A percentile compares a stretch with the other conserved stretches of the same genome.
Evolutionary conservation across 2,888 invertebrate genomes (phyloP).

Genomic region (Hydrotaea cyrtoneurina): DNA sequence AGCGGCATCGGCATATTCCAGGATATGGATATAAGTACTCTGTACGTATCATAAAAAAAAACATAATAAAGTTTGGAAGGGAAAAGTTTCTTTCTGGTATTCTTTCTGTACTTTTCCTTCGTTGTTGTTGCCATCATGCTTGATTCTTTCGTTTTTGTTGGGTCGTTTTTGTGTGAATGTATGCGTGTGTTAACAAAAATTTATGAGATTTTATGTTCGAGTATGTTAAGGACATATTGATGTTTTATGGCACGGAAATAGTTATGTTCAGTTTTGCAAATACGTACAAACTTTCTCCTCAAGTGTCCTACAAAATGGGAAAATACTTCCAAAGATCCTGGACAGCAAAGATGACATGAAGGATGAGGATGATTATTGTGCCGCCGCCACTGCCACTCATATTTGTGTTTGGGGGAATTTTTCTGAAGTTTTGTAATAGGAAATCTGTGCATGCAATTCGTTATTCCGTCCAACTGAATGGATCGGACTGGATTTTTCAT

Average conservation of each 20-base stretch:
- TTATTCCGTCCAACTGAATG: not conserved
- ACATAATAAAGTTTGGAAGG: constrained; percentile 22
- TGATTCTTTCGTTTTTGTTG: not conserved
- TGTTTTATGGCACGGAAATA: constrained; percentile 64
- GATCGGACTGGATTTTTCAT: too few relatives aligned
- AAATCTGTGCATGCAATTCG: not conserved
- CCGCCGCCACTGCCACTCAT: not conserved
- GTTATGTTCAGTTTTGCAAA: constrained; percentile 49
- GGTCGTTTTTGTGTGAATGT: not conserved
- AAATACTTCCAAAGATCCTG: not conserved
- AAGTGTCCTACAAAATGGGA: constrained; percentile 47
- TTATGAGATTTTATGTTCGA: constrained; percentile 61
- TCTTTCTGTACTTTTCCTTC: not conserved
- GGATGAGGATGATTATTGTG: not conserved
- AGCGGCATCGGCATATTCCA: not conserved
- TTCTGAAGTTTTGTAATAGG: not conserved
- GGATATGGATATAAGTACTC: constrained; percentile 23
- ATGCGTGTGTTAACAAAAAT: constrained; percentile 28
- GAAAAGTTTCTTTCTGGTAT: not conserved
- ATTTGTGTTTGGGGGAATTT: constrained; percentile 6
- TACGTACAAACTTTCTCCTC: constrained; percentile 37
- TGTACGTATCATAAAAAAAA: not conserved
- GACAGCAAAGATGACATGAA: not conserved
- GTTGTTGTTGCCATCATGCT: not conserved
- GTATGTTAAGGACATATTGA: constrained; percentile 66